phyloP scores from a whole-genome alignment of 2,888 invertebrate genomes.

The Spodoptera exigua region DNA sequence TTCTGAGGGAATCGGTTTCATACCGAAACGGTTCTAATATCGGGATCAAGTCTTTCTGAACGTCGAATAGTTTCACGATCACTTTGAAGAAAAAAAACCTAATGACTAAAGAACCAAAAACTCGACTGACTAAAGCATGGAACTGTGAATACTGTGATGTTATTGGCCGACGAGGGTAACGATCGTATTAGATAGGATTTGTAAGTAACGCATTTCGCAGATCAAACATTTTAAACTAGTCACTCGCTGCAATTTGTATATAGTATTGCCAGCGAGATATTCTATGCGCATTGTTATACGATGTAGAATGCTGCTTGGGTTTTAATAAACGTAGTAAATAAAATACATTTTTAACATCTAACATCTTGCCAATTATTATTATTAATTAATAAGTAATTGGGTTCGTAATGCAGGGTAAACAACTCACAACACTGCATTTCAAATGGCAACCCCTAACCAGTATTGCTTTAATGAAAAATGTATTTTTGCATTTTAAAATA shows the following conservation, averaged over 20 bases:
- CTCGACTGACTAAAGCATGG: constrained; percentile 46
- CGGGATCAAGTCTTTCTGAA: constrained; percentile 10
- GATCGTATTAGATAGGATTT: constrained; percentile 51
- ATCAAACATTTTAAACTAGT: constrained; percentile 72
- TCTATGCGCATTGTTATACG: constrained; percentile 38
- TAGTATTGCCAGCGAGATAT: constrained; percentile 41
- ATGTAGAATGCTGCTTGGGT: constrained; percentile 24
- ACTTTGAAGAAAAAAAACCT: not conserved
- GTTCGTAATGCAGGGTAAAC: constrained; percentile 22
- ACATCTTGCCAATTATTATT: constrained; percentile 39
- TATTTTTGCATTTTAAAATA: constrained; percentile 1
- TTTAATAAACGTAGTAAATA: constrained; percentile 23
- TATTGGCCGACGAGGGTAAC: constrained; percentile 39
- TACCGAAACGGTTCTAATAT: not conserved
- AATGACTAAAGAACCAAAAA: constrained; percentile 23
- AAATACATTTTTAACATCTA: constrained; percentile 15
- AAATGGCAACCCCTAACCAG: constrained; percentile 11
- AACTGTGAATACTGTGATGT: constrained; percentile 59
- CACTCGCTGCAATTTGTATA: constrained; percentile 66
- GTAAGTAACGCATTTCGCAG: constrained; percentile 39
- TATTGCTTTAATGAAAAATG: constrained; percentile 10
- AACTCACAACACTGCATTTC: constrained; percentile 24
- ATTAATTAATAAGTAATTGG: constrained; percentile 20
- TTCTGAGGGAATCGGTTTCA: constrained; percentile 1
- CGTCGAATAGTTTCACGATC: not conserved